Conservation (phyloP, 2,888 invertebrate species). For the Phortica magna region DNA sequence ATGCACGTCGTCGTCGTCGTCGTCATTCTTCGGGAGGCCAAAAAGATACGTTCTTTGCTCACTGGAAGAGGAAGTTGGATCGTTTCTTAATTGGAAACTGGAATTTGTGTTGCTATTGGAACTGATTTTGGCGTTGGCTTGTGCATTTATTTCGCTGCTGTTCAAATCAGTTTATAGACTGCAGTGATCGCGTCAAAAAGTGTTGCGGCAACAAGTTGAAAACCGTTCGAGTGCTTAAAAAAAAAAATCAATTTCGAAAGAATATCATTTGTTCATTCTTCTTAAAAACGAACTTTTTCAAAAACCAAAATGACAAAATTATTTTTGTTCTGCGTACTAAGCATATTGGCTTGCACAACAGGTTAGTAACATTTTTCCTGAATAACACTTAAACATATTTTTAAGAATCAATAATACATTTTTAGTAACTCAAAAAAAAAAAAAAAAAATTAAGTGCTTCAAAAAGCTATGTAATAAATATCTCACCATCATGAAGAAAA, state of each 20-base stretch:
- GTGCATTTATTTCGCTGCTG: constrained; percentile 48
- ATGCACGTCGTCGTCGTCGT: neutral
- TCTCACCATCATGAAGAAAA: too few species aligned
- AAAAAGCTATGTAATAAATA: too few species aligned
- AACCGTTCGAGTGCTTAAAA: constrained; percentile 37
- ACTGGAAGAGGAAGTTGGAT: constrained; percentile 65
- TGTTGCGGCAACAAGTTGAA: constrained; percentile 55
- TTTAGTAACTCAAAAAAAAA: too few species aligned
- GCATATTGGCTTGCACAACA: constrained; percentile 71
- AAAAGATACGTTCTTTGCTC: constrained; percentile 43
- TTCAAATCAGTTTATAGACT: constrained; percentile 67
- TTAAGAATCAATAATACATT: too few species aligned
- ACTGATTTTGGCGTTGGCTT: constrained; percentile 22
- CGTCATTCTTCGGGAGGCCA: neutral
- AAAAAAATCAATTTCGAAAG: constrained; percentile 43
- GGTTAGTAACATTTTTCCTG: constrained; percentile 61
- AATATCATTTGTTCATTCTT: neutral
- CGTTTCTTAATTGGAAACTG: constrained; percentile 48
- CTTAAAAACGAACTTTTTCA: neutral
- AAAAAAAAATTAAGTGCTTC: too few species aligned
- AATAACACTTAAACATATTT: too few species aligned
- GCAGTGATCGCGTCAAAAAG: constrained; percentile 71
- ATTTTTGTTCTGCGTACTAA: constrained; percentile 68
- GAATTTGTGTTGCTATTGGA: constrained; percentile 50
- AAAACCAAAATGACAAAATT: constrained; percentile 68